Base-by-base conservation (phyloP, 2,888 invertebrate species). In the Isotomurus palustris region DNA sequence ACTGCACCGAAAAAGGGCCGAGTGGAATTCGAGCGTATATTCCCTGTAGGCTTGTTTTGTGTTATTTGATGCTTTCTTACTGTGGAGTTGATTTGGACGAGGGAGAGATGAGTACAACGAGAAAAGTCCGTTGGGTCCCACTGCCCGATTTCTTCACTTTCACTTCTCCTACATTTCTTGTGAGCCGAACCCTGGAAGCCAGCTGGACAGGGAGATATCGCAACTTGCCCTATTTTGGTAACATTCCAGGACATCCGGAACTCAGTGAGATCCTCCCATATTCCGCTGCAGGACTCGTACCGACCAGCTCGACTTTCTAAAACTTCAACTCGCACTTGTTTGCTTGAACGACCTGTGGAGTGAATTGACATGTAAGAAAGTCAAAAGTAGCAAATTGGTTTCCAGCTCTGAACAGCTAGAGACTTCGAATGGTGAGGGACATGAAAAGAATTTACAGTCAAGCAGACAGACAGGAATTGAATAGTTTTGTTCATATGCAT, bases 101-200 rank as follows among this genome's bases (percentile, higher is more conserved):
- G 19, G 6, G 8, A 24, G 10, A 8, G 8, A 24, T 22, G 24
- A n/a, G 44, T 24, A 19, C 24, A 44, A 5, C 47, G 12, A 29
- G 47, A 47, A n/a, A 47, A 47, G 17, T 47, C 47, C 3, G 47
- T 27, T 3, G 47, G 25, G 14, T 6, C 47, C 47, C 47, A 47
- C 5, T 24, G n/a, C 3, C 27, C 47, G 14, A 8, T 27, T 24
- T 10, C 6, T 22, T 24, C 43, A 28, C 25, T 6, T n/a, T 17
- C 28, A 19, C 6, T 6, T 27, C 38, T 4, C 38, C 14, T 17
- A 38, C 47, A 44, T 6, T 8, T 19, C 17, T 28, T 25, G n/a
- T 47, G 47, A 24, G 25, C 27, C 8, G 14, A 47, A 24, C 47
- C 47, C 27, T 10, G 12, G 19, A 47, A 47, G 3, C 29, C 29